phyloP scores from a whole-genome alignment of 1,140 invertebrate genomes.

The Eurosta solidaginis region DNA sequence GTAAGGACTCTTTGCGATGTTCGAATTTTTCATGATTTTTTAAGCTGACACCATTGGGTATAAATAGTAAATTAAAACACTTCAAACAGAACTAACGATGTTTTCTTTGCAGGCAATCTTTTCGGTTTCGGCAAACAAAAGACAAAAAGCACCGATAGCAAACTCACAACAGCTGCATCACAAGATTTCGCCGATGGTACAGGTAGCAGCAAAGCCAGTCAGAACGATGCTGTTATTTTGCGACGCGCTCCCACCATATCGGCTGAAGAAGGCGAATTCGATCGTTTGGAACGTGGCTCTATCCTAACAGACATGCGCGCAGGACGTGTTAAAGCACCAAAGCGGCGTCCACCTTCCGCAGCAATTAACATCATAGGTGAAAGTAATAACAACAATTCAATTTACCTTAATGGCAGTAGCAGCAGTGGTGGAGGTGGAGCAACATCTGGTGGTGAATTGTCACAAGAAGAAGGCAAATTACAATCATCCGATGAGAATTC shows the following conservation, averaged over 20 bases:
- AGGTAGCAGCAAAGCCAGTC: conserved; percentile 44
- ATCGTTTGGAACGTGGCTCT: conserved; percentile 66
- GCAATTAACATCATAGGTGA: conserved; percentile 54
- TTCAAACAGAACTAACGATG: neutral
- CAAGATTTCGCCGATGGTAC: conserved; percentile 54
- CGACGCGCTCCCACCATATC: conserved; percentile 50
- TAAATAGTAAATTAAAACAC: too few relatives aligned
- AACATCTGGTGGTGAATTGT: conserved; percentile 32
- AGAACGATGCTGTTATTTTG: conserved; percentile 39
- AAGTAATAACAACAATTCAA: conserved; percentile 57
- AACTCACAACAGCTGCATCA: conserved; percentile 53
- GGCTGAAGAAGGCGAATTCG: conserved; percentile 63
- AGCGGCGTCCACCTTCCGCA: conserved; percentile 65
- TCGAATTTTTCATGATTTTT: too few relatives aligned
- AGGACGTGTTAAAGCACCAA: conserved; percentile 64
- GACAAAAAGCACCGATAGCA: conserved; percentile 59
- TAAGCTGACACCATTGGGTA: too few relatives aligned
- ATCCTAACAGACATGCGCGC: conserved; percentile 68
- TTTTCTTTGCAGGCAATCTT: conserved; percentile 55
- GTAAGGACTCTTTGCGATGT: too few relatives aligned
- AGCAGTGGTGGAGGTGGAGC: conserved; percentile 43
- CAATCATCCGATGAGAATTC: conserved; percentile 52
- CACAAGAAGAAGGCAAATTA: conserved; percentile 36
- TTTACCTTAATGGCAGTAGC: conserved; percentile 53
- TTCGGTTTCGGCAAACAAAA: conserved; percentile 67